These are phyloP conservation scores for Lates calcarifer DNA, from an alignment of 2,113 vertebrate species.

Conservation along the genomic window DNA sequence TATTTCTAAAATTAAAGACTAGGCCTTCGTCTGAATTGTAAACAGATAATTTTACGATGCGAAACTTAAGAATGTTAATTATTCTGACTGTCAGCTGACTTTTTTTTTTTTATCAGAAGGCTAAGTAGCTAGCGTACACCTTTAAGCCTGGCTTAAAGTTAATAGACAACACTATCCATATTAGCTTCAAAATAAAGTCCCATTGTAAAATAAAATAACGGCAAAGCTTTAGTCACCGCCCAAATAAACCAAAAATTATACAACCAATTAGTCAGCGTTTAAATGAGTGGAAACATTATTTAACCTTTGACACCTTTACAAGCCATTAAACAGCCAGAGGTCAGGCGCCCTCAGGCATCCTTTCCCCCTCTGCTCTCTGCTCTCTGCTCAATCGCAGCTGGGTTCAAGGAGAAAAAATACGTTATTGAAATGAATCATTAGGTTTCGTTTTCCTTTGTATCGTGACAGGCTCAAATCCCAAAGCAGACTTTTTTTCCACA, in stretches of 20 bases:
- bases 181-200: neutral
- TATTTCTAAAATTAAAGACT: neutral
- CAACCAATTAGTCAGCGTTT: slow-evolving; percentile 70
- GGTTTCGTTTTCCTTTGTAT: slow-evolving; percentile 68
- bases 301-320: slow-evolving; percentile 85
- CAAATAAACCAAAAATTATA: slow-evolving; percentile 63
- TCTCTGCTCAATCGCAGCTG: slow-evolving; percentile 38
- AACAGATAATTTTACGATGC: too few species aligned
- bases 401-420: slow-evolving; percentile 52
- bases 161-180: neutral
- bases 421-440: slow-evolving; percentile 74
- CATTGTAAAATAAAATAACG: rapidly evolving
- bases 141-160: neutral
- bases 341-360: slow-evolving; percentile 71
- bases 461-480: slow-evolving; percentile 69
- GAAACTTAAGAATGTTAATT: neutral
- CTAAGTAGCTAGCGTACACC: neutral
- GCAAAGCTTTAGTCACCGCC: neutral
- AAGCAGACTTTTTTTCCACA: slow-evolving; percentile 36
- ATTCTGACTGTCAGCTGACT: neutral
- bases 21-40: neutral
- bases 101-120: neutral
- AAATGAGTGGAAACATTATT: slow-evolving; percentile 85
- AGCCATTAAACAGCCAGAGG: slow-evolving; percentile 83
- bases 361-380: slow-evolving; percentile 48